A percentile compares a stretch with the other conserved stretches of the same genome.
Evolutionary conservation across 2,888 invertebrate genomes (phyloP).

Genomic region (Leucania comma): DNA sequence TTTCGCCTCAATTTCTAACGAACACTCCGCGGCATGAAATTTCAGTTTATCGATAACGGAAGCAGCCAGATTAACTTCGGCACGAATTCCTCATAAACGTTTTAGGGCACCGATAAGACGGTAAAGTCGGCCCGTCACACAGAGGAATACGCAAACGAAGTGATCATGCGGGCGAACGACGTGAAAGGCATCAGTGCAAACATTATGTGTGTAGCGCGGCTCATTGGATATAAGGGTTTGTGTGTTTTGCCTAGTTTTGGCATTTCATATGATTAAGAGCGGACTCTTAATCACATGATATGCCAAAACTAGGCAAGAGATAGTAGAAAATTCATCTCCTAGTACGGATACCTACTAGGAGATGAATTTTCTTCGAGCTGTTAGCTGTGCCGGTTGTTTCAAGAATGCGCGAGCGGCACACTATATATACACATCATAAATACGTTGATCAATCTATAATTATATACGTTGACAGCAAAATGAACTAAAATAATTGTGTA

Average conservation of each 20-base stretch:
- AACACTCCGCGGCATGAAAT: constrained; percentile 74
- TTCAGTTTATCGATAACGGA: constrained; percentile 87
- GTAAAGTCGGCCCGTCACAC: constrained; percentile 39
- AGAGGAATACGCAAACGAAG: constrained; percentile 49
- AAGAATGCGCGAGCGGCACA: no score
- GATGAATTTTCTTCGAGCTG: background rate
- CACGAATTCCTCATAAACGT: constrained; percentile 87
- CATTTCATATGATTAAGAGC: background rate
- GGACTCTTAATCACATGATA: no score
- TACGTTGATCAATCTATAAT: no score
- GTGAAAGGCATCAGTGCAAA: constrained; percentile 15
- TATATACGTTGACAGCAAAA: no score
- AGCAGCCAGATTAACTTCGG: constrained; percentile 84
- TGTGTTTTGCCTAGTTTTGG: background rate
- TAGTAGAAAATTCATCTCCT: no score
- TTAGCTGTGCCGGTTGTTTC: background rate
- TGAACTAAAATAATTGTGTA: no score
- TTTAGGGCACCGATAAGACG: constrained; percentile 82
- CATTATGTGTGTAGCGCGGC: background rate
- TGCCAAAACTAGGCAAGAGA: no score
- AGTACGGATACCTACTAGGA: no score
- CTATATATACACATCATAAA: no score
- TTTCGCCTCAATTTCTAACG: constrained; percentile 67
- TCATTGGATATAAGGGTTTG: constrained; percentile 6
- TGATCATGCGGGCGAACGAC: constrained; percentile 31